Evolutionary conservation across 2,888 invertebrate species (phyloP), one percentile per base, ranked within the genome.

Genomic region (Torymus texanus): DNA sequence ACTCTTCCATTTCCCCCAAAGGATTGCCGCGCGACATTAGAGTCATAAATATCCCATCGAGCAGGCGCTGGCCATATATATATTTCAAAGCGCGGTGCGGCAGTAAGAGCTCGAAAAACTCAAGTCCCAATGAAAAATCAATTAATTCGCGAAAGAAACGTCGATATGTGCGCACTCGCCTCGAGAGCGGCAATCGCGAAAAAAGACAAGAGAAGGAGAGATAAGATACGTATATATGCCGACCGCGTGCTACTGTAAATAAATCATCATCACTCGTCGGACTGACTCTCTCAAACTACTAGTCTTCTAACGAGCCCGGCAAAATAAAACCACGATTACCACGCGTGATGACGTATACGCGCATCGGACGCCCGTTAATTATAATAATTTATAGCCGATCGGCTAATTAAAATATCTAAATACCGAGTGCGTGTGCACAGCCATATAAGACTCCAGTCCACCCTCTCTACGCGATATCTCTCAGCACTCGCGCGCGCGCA

Each of bases 391-490:
- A 88, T 88, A 84, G 87, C 86, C 86, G 82, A 87, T 87, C 85
- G 85, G 85, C 86, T 88, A 88, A 89, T 89, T 88, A 89, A 89
- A 89, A 89, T 88, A 89, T 89, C 88, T 86, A 89, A 89, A 89
- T 88, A 87, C 83, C 77, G 81, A 82, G 41, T 8, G 82, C 83
- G 81, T 83, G 81, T 83, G 82, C 83, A 79, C 82, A 81, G 80
- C 81, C 83, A 75, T 82, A 83, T 83, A 86, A 85, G 84, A 85
- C 76, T 58, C 5, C 53, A n/a, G 79, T 82, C 81, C 65, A 80
- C 82, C 82, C 84, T 85, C 70, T 50, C 41, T 18, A 16, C 50
- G 67, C 13, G 51, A 5, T 51, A 14, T 12, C 61, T 18, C 61
- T 21, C 16, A 21, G 21, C 21, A 5, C 3, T 3, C 29, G 29